Evolutionary conservation across 2,888 invertebrate species (phyloP), one percentile per base, ranked within the genome.

Genomic region (Drosophila histrio): DNA sequence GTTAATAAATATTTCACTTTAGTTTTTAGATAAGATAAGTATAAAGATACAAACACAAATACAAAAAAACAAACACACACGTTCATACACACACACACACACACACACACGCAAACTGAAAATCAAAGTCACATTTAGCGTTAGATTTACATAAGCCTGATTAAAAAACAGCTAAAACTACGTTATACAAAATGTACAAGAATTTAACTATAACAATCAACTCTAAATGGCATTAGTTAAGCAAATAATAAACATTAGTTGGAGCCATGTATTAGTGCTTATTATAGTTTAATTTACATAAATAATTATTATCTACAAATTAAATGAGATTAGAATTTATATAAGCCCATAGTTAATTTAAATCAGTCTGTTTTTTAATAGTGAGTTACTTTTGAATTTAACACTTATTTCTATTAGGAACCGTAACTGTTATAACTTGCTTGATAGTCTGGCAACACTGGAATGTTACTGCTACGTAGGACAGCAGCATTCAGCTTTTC

Each of bases 1-100:
- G 43, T 53, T 58, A 54, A 63, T 53, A 62, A 71, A 59, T 70
- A 64, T 74, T 60, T 64, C 59, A 19, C 44, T 41, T 56, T 41
- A 53, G 15, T 57, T 61, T 61, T 65, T 22, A 50, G 39, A 52
- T 53, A 60, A 65, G 36, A 54, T 60, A n/a, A n/a, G n/a, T n/a
- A 39, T 28, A 44, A 22, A 47, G 8, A 43, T 21, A 47, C n/a
- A 47, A 34, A 50, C 44, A 53, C 15, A 41, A 21, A 63, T 17
- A 65, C 41, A 56, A 11, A 38, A 32, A 59, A 32, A 65, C 58
- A 69, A 13, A 54, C 36, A 39, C 13, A 56, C 39, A 30, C 46
- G 13, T 49, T 24, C 53, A 47, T 13, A 46, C 52, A 36, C 34
- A 38, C 38, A 34, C 43, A 24, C 34, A 17, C 24, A 44, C 30